A percentile compares a stretch with the other conserved stretches of the same genome.
These are phyloP conservation scores for Himalopsyche kuldschensis DNA, from an alignment of 2,888 invertebrate species.

Conservation along the genomic window DNA sequence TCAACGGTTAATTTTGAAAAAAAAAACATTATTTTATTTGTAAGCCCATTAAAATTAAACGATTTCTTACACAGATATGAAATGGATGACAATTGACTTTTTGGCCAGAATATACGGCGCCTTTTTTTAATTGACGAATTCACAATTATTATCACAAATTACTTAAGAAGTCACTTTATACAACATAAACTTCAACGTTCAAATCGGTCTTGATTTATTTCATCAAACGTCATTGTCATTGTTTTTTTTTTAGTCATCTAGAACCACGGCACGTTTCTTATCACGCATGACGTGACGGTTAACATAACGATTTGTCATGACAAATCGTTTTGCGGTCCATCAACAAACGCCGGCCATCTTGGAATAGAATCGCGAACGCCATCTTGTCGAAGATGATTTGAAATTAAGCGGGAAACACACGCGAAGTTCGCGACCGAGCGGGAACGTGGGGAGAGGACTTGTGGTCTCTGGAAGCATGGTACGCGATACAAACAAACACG, in stretches of 20 bases:
- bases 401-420: constrained; percentile 22
- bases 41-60: no score
- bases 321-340: not conserved
- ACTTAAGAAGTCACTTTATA: not conserved
- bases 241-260: not conserved
- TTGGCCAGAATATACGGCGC: no score
- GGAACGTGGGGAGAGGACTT: constrained; percentile 13
- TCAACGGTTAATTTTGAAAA: no score
- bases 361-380: constrained; percentile 9
- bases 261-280: not conserved
- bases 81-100: no score
- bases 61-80: no score
- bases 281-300: no score
- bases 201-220: not conserved
- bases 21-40: no score
- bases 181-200: not conserved
- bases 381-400: constrained; percentile 16
- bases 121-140: no score
- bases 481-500: constrained; percentile 23
- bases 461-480: constrained; percentile 20
- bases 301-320: no score
- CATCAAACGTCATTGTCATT: not conserved
- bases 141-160: not conserved
- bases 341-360: constrained; percentile 33
- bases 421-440: constrained; percentile 22